Percentiles rank a stretch among this genome's conserved stretches.
Evolutionary conservation across 2,113 vertebrate genomes (phyloP).

Genomic region (Dolichallabes microphthalmus): DNA sequence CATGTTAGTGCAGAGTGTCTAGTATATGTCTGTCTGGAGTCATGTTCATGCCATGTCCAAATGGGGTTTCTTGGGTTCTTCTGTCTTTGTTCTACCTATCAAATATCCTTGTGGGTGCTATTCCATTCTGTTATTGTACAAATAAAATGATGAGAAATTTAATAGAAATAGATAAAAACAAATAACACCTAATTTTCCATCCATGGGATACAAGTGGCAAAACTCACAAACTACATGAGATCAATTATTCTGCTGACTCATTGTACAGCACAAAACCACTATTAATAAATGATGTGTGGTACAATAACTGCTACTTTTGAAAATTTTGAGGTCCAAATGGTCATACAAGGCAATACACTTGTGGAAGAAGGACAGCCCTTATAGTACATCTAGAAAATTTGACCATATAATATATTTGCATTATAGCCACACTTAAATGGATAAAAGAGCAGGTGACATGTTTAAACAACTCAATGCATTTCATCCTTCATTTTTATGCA

Average conservation of each 20-base stretch:
- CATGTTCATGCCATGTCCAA: background rate
- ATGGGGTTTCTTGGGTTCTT: background rate
- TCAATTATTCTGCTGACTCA: background rate
- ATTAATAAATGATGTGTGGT: background rate
- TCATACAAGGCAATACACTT: background rate
- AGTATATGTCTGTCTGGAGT: background rate
- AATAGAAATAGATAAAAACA: background rate
- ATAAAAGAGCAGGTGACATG: background rate
- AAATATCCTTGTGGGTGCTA: background rate
- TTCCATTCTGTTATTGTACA: background rate
- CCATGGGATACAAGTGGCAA: background rate
- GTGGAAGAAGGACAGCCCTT: background rate
- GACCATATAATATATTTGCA: background rate
- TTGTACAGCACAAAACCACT: background rate
- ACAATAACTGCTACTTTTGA: background rate
- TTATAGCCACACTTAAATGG: no score
- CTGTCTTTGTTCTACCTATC: background rate
- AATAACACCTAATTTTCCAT: background rate
- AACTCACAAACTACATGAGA: background rate
- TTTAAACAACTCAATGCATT: background rate
- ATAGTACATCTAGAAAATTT: background rate
- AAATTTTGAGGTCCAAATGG: background rate
- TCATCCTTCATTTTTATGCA: slow-evolving; percentile 39
- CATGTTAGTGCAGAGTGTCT: background rate
- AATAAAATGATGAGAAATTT: background rate